Percentiles rank a stretch among this genome's conserved stretches.
phyloP scores from a whole-genome alignment of 1,140 invertebrate genomes.

The Lerema accius region DNA sequence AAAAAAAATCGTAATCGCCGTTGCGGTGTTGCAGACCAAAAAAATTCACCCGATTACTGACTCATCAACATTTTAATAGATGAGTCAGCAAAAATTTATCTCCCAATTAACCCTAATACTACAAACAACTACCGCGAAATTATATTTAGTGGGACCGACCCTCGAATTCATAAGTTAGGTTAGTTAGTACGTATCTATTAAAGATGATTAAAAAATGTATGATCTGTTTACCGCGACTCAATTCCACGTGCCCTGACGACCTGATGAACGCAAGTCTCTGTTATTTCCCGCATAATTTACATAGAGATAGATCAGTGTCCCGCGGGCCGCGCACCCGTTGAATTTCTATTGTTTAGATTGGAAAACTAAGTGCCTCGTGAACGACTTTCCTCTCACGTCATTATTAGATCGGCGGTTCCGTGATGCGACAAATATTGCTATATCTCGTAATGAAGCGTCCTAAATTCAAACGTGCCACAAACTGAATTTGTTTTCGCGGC shows the following conservation, averaged over 20 bases:
- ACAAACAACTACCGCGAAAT: too few relatives aligned
- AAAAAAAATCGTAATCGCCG: too few relatives aligned
- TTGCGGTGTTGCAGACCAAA: too few relatives aligned
- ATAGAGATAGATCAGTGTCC: conserved; percentile 79
- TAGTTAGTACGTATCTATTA: too few relatives aligned
- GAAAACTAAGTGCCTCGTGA: conserved; percentile 76
- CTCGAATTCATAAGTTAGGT: too few relatives aligned
- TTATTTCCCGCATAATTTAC: conserved; percentile 81
- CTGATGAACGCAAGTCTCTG: conserved; percentile 72
- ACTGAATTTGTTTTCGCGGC: too few relatives aligned
- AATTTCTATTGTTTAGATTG: conserved; percentile 83
- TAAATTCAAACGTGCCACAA: not conserved
- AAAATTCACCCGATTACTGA: too few relatives aligned
- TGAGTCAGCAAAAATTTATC: too few relatives aligned
- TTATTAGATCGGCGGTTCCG: conserved; percentile 68
- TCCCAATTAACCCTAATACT: too few relatives aligned
- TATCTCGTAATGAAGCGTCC: not conserved
- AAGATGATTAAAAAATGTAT: not conserved
- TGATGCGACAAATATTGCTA: conserved; percentile 25
- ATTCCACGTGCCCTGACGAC: conserved; percentile 56
- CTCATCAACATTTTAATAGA: too few relatives aligned
- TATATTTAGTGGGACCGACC: too few relatives aligned
- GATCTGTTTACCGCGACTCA: conserved; percentile 3
- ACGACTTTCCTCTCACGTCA: conserved; percentile 74
- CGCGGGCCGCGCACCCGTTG: conserved; percentile 76